Conservation (phyloP, 2,888 invertebrate species). For the Celastrina argiolus region DNA sequence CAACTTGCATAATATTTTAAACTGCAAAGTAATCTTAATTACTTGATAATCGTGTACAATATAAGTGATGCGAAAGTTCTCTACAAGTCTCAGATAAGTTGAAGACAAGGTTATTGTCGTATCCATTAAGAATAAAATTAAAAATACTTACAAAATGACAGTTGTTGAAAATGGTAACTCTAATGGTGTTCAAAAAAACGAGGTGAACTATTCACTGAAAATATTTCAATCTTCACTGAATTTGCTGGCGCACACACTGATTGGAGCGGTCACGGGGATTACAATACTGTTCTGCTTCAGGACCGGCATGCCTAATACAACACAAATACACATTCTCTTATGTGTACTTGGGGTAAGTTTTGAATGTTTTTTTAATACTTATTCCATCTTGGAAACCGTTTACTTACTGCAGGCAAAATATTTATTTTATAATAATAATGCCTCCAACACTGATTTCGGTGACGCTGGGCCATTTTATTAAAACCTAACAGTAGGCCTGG, state of each 20-base stretch:
- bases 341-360: conserved; percentile 65
- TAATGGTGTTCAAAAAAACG: neutral
- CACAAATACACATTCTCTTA: conserved; percentile 49
- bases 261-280: conserved; percentile 51
- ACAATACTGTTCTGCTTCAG: conserved; percentile 45
- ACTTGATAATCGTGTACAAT: neutral
- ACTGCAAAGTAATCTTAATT: neutral
- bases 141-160: neutral
- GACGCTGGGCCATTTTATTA: too few species aligned
- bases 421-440: too few species aligned
- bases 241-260: conserved; percentile 50
- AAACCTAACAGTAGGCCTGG: too few species aligned
- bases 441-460: too few species aligned
- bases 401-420: too few species aligned
- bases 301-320: conserved; percentile 44
- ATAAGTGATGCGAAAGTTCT: neutral
- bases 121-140: too few species aligned
- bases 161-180: neutral
- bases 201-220: conserved; percentile 39
- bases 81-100: too few species aligned
- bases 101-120: too few species aligned
- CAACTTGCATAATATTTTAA: neutral
- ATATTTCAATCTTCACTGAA: conserved; percentile 49
- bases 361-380: too few species aligned
- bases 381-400: too few species aligned